A percentile compares a stretch with the other conserved stretches of the same genome.
These are phyloP conservation scores for Gambusia yucatana DNA, from an alignment of 2,797 vertebrate genomes.

Conservation along the genomic window DNA sequence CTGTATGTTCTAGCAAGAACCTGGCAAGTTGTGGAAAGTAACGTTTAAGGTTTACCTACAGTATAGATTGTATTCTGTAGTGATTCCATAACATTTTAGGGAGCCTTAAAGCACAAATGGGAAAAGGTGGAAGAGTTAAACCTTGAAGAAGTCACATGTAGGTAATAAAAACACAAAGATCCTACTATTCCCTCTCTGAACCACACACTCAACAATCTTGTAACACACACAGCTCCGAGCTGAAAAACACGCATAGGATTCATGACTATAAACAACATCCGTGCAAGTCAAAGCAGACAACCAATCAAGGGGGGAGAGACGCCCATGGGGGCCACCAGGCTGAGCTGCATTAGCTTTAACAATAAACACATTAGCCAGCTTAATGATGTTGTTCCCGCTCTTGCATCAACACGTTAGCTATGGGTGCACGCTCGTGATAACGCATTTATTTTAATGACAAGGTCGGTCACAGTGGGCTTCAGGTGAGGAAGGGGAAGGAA, in stretches of 20 bases:
- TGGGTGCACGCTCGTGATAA: conserved; percentile 32
- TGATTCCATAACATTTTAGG: conserved; percentile 39
- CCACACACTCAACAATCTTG: conserved; percentile 18
- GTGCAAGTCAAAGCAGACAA: conserved; percentile 23
- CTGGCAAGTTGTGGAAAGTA: not conserved
- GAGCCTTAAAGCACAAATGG: conserved; percentile 16
- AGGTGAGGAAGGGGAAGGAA: conserved; percentile 48
- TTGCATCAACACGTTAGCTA: conserved; percentile 56
- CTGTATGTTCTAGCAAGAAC: not conserved
- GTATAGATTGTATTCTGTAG: not conserved
- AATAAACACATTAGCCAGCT: conserved; percentile 75
- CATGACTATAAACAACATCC: conserved; percentile 21
- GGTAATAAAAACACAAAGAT: conserved; percentile 73
- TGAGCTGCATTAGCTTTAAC: conserved; percentile 61
- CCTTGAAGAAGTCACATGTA: conserved; percentile 64
- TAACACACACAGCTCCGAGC: conserved; percentile 10
- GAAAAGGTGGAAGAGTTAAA: conserved; percentile 59
- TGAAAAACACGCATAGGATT: conserved; percentile 16
- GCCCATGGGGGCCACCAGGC: conserved; percentile 14
- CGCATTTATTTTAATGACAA: conserved; percentile 42
- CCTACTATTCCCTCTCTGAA: conserved; percentile 48
- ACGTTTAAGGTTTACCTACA: not conserved
- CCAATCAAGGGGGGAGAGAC: conserved; percentile 16
- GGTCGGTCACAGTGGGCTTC: conserved; percentile 36
- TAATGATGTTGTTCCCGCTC: conserved; percentile 68